Base-by-base conservation (phyloP, 2,113 vertebrate species). In the Grus americana region DNA sequence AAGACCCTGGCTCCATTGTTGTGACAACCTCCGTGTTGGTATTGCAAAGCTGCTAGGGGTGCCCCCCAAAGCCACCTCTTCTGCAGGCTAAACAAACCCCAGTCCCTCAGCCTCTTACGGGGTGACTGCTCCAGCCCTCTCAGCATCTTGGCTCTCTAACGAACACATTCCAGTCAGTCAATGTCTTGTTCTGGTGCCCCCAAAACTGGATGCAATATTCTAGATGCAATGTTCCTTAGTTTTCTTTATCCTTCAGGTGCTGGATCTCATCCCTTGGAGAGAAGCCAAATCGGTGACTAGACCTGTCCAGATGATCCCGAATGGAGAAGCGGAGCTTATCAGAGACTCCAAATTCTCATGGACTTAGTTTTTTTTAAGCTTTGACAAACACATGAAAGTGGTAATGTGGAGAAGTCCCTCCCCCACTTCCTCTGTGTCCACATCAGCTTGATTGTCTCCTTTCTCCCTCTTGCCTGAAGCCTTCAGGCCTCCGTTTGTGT, bases 341-440 rank as follows among this genome's bases (percentile, higher is more conserved):
- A 90, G 95, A 98, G 96, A 98, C 96, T 98, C 92, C 96, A 97
- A 36, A 97, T 95, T 95, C 85, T 97, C 76, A 61, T 90, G 97
- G 97, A 97, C 97, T 96, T 83, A 21, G 8, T 87, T 79, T 79
- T 92, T 97, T 97, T 98, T 93, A 97, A 98, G 98, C 97, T 98
- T 98, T 97, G 97, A 98, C 94, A 98, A 98, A 98, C 97, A 97
- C 95, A 91, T 80, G 82, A 95, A 98, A 98, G 96, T 98, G 98
- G 98, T 98, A 97, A 98, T 97, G 97, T 97, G 97, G 97, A 98
- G 98, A 97, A 98, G 96, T 96, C 97, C 95, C 90, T 96, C 88
- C 78, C 97, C 91, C 49, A 57, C 74, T 79, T 44, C 42, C 95
- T 97, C 94, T 88, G 86, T 87, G 95, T 95, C 88, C 86, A 58